Conservation (phyloP, 1,140 invertebrate genomes). For the Drosophila trapezifrons region DNA sequence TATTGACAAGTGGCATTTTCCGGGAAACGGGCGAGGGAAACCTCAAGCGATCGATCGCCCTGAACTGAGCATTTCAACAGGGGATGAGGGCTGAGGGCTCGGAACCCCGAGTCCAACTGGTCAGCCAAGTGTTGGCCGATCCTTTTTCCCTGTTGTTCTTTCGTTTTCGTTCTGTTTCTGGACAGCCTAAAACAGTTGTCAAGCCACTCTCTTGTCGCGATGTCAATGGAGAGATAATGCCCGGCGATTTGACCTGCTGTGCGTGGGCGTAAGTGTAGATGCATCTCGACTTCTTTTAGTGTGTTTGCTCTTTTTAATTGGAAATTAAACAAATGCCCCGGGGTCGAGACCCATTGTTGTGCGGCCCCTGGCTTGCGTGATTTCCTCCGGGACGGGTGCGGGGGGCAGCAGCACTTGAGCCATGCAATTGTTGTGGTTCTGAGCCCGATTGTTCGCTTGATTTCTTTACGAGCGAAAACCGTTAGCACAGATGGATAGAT, state of each 20-base stretch:
- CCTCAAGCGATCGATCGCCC: constrained; percentile 53
- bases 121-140: constrained; percentile 67
- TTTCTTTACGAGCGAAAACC: constrained; percentile 71
- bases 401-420: constrained; percentile 58
- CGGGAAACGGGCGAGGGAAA: constrained; percentile 62
- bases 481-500: constrained; percentile 55
- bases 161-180: constrained; percentile 5
- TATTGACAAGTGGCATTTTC: constrained; percentile 83
- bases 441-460: constrained; percentile 51
- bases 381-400: constrained; percentile 38
- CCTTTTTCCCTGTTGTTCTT: constrained; percentile 36
- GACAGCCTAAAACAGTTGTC: constrained; percentile 73
- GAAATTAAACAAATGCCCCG: constrained; percentile 78
- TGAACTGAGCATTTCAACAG: constrained; percentile 52
- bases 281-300: constrained; percentile 40
- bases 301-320: constrained; percentile 82
- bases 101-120: constrained; percentile 58
- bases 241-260: constrained; percentile 73
- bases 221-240: constrained; percentile 80
- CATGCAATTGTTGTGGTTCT: constrained; percentile 71
- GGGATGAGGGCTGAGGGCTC: constrained; percentile 19
- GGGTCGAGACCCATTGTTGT: constrained; percentile 46
- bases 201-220: constrained; percentile 67
- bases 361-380: constrained; percentile 72
- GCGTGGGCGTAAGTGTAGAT: constrained; percentile 68